Evolutionary conservation across 2,888 invertebrate species (phyloP).

Genomic region (Trissoscelio sp.): DNA sequence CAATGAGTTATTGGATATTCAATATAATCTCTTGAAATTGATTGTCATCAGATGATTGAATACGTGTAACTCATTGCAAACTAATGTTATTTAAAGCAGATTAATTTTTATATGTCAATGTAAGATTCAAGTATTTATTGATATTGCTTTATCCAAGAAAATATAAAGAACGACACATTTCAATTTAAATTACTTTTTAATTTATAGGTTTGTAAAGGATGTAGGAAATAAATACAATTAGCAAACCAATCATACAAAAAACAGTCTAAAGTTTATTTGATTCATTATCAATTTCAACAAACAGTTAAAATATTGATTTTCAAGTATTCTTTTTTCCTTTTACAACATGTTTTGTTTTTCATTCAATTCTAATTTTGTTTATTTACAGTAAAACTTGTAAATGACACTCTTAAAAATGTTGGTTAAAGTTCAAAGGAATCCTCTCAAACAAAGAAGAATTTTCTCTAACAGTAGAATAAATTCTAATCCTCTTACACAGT

Average conservation of each 20-base stretch:
- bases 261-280: conserved; percentile 44
- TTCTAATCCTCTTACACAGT: too few relatives aligned
- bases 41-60: conserved; percentile 8
- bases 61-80: conserved; percentile 10
- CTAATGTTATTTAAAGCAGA: conserved; percentile 1
- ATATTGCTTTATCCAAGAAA: conserved; percentile 5
- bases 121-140: conserved; percentile 37
- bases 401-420: too few relatives aligned
- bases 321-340: background rate
- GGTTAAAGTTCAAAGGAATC: too few relatives aligned
- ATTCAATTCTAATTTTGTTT: too few relatives aligned
- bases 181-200: conserved; percentile 22
- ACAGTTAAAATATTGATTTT: background rate
- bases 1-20: conserved; percentile 17
- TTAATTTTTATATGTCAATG: conserved; percentile 25
- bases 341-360: background rate
- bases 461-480: too few relatives aligned
- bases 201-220: conserved; percentile 42
- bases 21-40: background rate
- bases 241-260: conserved; percentile 14
- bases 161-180: background rate
- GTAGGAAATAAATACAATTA: conserved; percentile 35
- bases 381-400: too few relatives aligned
- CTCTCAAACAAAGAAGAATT: too few relatives aligned
- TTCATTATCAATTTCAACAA: background rate